These are phyloP conservation scores for Anhinga rufa DNA, from an alignment of 2,113 vertebrate genomes.

Conservation along the genomic window DNA sequence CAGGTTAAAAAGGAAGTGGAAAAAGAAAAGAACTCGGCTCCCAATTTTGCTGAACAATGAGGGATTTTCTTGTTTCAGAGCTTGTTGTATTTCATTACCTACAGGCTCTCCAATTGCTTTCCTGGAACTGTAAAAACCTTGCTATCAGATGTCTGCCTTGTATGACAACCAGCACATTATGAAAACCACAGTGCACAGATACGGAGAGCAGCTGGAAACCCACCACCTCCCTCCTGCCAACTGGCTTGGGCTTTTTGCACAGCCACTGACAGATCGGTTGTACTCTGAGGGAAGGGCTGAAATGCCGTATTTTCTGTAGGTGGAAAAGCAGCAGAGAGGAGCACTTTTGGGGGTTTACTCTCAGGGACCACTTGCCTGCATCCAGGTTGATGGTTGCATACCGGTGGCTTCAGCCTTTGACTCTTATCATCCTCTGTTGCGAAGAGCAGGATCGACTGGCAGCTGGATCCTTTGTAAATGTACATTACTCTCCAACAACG, in stretches of 20 bases:
- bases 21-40: neutral
- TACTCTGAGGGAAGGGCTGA: neutral
- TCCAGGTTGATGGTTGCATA: neutral
- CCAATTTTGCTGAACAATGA: slow-evolving; percentile 34
- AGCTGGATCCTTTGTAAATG: neutral
- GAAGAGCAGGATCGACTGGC: neutral
- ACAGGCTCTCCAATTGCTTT: slow-evolving; percentile 60
- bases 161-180: slow-evolving; percentile 42
- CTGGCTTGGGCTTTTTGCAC: neutral
- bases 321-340: neutral
- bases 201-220: slow-evolving; percentile 38
- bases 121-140: slow-evolving; percentile 61
- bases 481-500: neutral
- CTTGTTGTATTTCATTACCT: slow-evolving; percentile 48
- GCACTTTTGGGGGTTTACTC: neutral
- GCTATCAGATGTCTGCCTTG: slow-evolving; percentile 53
- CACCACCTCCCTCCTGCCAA: slow-evolving; percentile 5
- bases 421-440: neutral
- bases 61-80: slow-evolving; percentile 54
- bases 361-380: neutral
- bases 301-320: neutral
- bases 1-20: slow-evolving; percentile 40
- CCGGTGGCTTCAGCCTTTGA: neutral
- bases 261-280: neutral
- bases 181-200: slow-evolving; percentile 19